Evolutionary conservation across 2,113 vertebrate species (phyloP).

Genomic region (Orthonyx spaldingii): DNA sequence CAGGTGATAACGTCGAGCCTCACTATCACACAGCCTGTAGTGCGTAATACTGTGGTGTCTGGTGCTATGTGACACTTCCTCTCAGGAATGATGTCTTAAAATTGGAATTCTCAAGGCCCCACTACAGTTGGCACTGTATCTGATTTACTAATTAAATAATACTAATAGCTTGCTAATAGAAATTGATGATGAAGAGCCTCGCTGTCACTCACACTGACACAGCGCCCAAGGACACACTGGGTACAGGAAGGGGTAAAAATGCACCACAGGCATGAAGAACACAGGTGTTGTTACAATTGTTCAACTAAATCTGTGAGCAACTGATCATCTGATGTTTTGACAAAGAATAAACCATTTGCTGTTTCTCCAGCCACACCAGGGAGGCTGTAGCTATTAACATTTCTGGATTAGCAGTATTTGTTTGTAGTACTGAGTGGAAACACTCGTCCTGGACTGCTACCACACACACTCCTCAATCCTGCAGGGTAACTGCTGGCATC

Average conservation of each 20-base stretch:
- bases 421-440: not conserved
- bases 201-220: not conserved
- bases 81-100: not conserved
- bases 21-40: not conserved
- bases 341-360: not conserved
- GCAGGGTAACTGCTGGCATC: not conserved
- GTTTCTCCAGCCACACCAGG: not conserved
- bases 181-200: not conserved
- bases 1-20: not conserved
- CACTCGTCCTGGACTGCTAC: rapidly evolving
- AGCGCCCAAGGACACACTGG: not conserved
- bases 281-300: rapidly evolving
- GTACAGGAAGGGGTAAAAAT: not conserved
- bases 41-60: not conserved
- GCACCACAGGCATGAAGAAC: not conserved
- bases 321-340: not conserved
- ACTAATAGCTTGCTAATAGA: not conserved
- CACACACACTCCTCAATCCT: not conserved
- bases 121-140: not conserved
- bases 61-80: not conserved
- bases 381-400: not conserved
- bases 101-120: not conserved
- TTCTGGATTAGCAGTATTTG: not conserved
- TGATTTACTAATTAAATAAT: not conserved
- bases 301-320: not conserved